Conservation (phyloP, 92 coral and sea anemone species). For the Epizoanthus scotinus region DNA sequence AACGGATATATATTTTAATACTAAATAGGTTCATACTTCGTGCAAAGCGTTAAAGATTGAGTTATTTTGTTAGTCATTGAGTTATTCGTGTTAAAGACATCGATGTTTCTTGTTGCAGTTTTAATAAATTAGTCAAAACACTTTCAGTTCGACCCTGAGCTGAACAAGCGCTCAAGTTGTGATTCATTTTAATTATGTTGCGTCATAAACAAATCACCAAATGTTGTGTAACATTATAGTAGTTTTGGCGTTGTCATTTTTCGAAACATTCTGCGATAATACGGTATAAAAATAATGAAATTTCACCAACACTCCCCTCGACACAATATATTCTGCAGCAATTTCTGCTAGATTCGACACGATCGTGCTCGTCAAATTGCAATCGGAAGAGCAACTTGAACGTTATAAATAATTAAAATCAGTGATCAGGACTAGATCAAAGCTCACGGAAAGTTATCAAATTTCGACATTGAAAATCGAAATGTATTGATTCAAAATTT, state of each 20-base stretch:
- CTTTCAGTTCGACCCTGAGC: neutral
- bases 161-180: no score
- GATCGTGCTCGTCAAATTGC: neutral
- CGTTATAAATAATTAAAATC: neutral
- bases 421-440: no score
- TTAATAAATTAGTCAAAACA: neutral
- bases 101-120: neutral
- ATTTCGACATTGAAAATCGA: no score
- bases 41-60: neutral
- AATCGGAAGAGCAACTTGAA: constrained; percentile 14
- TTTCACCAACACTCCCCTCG: no score
- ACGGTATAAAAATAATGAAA: no score
- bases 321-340: no score
- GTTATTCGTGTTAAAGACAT: neutral
- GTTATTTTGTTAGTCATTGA: neutral
- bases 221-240: no score
- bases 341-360: neutral
- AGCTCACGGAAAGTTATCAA: no score
- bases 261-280: no score
- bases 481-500: no score
- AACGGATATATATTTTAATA: no score
- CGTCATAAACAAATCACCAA: constrained; percentile 1
- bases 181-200: neutral
- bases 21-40: neutral
- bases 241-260: no score